phyloP scores from a whole-genome alignment of 2,888 invertebrate species.

The Cephus nigrinus region DNA sequence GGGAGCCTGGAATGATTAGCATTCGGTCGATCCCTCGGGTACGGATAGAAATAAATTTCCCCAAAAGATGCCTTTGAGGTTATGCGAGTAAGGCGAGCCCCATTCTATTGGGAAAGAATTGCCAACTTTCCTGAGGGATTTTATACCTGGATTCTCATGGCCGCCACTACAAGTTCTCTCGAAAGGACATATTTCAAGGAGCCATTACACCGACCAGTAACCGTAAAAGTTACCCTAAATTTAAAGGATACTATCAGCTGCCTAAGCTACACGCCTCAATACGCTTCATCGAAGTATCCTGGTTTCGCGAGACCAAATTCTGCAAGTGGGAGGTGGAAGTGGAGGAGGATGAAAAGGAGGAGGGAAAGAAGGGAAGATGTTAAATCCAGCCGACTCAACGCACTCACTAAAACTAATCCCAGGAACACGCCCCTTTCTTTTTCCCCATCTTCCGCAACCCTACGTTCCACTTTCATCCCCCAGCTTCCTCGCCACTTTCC shows the following conservation, averaged over 20 bases:
- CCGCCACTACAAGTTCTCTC: background rate
- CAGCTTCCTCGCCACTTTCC: slow-evolving; percentile 9
- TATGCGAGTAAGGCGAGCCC: background rate
- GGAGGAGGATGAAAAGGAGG: background rate
- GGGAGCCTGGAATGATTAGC: background rate
- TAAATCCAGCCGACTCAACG: background rate
- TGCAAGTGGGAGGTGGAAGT: background rate
- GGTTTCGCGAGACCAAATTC: background rate
- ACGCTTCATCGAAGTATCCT: background rate
- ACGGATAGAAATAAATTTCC: background rate
- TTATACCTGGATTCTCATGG: background rate
- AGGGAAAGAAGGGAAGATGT: background rate
- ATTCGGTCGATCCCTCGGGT: background rate
- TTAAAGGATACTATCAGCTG: background rate
- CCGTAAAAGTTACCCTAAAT: background rate
- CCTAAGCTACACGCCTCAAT: background rate
- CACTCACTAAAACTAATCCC: background rate
- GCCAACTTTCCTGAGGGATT: background rate
- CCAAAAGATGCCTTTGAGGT: background rate
- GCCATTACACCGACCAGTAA: background rate
- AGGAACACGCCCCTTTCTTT: background rate
- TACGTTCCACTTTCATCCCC: slow-evolving; percentile 12
- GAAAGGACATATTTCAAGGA: background rate
- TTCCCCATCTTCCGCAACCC: background rate
- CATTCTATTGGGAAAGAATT: background rate